Evolutionary conservation across 1,140 invertebrate species (phyloP).

Genomic region (Lepidotrigona ventralis): DNA sequence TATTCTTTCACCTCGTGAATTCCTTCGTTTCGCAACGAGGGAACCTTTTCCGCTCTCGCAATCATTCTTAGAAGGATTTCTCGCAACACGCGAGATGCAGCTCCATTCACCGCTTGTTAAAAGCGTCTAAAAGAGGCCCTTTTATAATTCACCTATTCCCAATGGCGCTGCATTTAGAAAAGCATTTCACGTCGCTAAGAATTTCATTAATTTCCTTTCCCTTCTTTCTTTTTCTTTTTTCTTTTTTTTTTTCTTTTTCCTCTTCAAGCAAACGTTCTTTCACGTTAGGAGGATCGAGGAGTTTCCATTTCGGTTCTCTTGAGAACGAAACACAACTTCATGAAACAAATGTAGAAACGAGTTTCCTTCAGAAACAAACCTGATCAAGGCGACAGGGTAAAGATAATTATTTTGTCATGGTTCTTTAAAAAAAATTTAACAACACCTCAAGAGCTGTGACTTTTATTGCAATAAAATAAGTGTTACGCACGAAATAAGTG

Average conservation of each 20-base stretch:
- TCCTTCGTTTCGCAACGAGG: background rate
- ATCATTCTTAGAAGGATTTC: background rate
- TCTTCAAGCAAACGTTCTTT: background rate
- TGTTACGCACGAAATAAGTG: too few species aligned
- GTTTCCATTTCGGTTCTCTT: background rate
- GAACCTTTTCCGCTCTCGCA: background rate
- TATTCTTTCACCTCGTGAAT: background rate
- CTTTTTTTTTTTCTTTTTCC: background rate
- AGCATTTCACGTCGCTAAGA: background rate
- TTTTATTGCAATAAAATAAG: too few species aligned
- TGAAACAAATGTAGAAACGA: background rate
- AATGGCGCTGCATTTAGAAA: background rate
- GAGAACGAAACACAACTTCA: background rate
- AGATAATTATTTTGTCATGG: background rate
- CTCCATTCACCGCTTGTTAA: slow-evolving; percentile 3
- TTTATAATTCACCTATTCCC: background rate
- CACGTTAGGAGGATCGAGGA: background rate
- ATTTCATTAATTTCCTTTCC: background rate
- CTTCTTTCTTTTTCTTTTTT: background rate
- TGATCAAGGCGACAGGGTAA: background rate
- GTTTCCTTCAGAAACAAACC: background rate
- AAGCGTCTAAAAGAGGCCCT: background rate
- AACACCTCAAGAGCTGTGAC: too few species aligned
- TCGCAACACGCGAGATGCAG: background rate
- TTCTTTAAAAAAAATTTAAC: background rate